Evolutionary conservation across 92 coral and sea anemone genomes (phyloP), one percentile per base, ranked within the genome.

Genomic region (Porites evermanni): DNA sequence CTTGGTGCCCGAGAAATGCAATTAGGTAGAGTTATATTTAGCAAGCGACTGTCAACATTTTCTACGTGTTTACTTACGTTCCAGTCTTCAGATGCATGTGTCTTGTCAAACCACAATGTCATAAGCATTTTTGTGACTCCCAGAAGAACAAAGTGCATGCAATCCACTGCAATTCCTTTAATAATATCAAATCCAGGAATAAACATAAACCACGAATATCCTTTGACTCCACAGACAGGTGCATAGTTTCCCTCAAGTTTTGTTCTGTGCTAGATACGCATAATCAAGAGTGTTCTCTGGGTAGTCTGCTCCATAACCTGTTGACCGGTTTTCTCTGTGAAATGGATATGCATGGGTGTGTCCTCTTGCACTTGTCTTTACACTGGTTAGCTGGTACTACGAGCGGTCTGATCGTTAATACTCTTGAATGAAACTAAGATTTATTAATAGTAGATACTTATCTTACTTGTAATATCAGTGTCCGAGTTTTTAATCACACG

Each of bases 151-250:
- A 92, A 88, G 71, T 90, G 94, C 94, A 90, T 93, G 68, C 87
- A 93, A 61, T 92, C 95, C 5, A 93, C 53, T 23, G 88, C 84
- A 75, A 93, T 66, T 8, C 92, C 92, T 21, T 72, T 79, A 72
- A 93, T 75, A 14, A 93, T 90, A 51, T 93, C 93, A 93, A 93
- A 93, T 50, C 90, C 91, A 16, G 94, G 96, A 32, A 92, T 52
- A 83, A 92, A 89, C 89, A 79, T 85, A 17, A 89, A 71, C 95
- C 91, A 75, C 5, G 93, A 86, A 61, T 89, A 90, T 24, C 93
- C 93, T 72, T 92, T 89, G 4, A 92, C 91, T 29, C 95, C 95
- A 85, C 54, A 81, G 4, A 89, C 87, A 53, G 88, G 86, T 77
- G 87, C 59, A 82, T 76, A 79, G 13, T 85, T 89, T 18, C 89